Conservation (phyloP, 2,888 invertebrate species). For the Trimorus sp. region DNA sequence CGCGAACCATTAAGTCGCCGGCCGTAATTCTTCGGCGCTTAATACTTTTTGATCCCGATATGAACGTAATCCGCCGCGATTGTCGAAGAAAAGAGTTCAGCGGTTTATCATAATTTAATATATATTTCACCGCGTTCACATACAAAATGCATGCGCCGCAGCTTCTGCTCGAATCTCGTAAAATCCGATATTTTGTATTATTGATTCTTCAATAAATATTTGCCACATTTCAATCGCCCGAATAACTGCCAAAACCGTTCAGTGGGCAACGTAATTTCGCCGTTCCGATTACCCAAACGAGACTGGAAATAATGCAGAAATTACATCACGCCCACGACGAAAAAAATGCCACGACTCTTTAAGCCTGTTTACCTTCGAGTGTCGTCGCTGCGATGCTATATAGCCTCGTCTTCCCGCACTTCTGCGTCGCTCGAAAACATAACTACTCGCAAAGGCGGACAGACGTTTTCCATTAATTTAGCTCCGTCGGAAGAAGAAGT, state of each 20-base stretch:
- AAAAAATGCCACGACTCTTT: no score
- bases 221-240: slow-evolving; percentile 35
- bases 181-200: slow-evolving; percentile 46
- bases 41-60: slow-evolving; percentile 21
- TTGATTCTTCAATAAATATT: slow-evolving; percentile 54
- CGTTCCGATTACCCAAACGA: no score
- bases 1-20: slow-evolving; percentile 5
- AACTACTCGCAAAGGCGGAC: slow-evolving; percentile 17
- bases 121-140: slow-evolving; percentile 41
- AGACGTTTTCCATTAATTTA: slow-evolving; percentile 36
- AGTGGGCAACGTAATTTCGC: background rate
- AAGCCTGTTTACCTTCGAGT: no score
- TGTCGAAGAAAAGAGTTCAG: slow-evolving; percentile 28
- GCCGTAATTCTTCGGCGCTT: slow-evolving; percentile 26
- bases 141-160: slow-evolving; percentile 29
- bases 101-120: slow-evolving; percentile 56
- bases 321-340: no score
- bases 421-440: slow-evolving; percentile 21
- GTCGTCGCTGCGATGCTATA: background rate
- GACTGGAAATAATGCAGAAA: no score
- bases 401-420: slow-evolving; percentile 22
- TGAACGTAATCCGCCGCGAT: slow-evolving; percentile 15
- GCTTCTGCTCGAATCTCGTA: slow-evolving; percentile 21
- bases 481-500: background rate
- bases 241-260: background rate